phyloP scores from a whole-genome alignment of 1,140 invertebrate species.

The Oryzaephilus surinamensis region DNA sequence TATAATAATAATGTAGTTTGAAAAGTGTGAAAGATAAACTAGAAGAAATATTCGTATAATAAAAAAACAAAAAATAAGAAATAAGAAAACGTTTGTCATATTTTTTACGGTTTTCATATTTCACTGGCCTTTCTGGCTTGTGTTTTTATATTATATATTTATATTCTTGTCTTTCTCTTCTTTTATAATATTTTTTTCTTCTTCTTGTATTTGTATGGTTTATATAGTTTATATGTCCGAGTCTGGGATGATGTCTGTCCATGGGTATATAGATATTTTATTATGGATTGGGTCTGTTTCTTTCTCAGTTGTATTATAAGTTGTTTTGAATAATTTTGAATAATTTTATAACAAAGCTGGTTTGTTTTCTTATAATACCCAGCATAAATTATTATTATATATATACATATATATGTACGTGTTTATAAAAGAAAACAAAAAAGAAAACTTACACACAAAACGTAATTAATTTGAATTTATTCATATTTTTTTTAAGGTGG shows the following conservation, averaged over 20 bases:
- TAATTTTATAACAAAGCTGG: constrained; percentile 23
- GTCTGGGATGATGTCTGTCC: too few relatives aligned
- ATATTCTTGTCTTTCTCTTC: too few relatives aligned
- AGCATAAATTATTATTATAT: too few relatives aligned
- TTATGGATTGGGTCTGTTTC: constrained; percentile 1
- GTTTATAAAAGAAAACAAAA: too few relatives aligned
- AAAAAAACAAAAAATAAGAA: constrained; percentile 17
- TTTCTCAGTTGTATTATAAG: constrained; percentile 13
- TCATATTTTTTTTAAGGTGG: too few relatives aligned
- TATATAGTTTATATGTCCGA: neutral
- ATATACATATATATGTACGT: too few relatives aligned
- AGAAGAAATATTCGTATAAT: constrained; percentile 26
- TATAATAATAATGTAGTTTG: constrained; percentile 27
- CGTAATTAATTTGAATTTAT: too few relatives aligned
- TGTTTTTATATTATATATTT: too few relatives aligned
- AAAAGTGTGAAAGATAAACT: constrained; percentile 22
- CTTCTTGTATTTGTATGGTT: neutral
- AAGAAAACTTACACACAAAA: too few relatives aligned
- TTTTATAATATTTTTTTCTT: constrained; percentile 3
- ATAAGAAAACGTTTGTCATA: constrained; percentile 30
- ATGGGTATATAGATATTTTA: constrained; percentile 7
- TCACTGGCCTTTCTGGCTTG: constrained; percentile 15
- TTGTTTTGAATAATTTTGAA: constrained; percentile 32
- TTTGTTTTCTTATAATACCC: constrained; percentile 18
- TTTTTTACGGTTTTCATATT: constrained; percentile 32